phyloP scores from a whole-genome alignment of 2,797 vertebrate species.

The Protonibea diacanthus region DNA sequence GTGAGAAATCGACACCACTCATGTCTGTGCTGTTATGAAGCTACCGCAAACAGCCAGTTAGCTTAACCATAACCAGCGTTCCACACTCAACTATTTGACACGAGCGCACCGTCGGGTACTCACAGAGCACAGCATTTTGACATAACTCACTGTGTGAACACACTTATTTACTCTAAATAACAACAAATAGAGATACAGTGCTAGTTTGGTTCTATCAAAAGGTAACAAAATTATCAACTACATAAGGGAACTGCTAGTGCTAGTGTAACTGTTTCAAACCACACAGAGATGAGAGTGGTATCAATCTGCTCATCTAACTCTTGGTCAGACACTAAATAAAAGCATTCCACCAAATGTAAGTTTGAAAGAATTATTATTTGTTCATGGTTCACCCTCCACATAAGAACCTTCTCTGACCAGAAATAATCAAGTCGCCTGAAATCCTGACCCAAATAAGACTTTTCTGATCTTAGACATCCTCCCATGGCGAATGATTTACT shows the following conservation, averaged over 20 bases:
- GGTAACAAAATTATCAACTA: neutral
- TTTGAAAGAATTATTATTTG: constrained; percentile 3
- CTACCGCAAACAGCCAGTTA: neutral
- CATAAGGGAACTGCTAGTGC: too few relatives aligned
- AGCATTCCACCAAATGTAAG: neutral
- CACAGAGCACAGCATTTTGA: too few relatives aligned
- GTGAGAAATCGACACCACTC: neutral
- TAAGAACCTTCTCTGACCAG: constrained; percentile 3
- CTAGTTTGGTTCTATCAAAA: neutral
- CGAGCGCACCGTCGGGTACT: too few relatives aligned
- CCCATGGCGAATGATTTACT: constrained; percentile 22
- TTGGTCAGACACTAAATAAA: neutral
- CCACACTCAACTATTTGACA: too few relatives aligned
- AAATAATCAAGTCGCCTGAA: constrained; percentile 32
- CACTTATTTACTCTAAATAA: too few relatives aligned
- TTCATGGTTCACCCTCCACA: neutral
- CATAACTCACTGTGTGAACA: too few relatives aligned
- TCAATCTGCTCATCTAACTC: neutral
- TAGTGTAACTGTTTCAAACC: too few relatives aligned
- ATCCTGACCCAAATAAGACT: constrained; percentile 52
- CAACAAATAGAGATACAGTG: too few relatives aligned
- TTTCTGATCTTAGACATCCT: constrained; percentile 37
- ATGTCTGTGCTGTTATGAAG: neutral
- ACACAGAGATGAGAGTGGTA: too few relatives aligned
- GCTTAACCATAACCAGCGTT: neutral